Conservation (phyloP, 2,113 vertebrate species). For the Burhinus bistriatus region DNA sequence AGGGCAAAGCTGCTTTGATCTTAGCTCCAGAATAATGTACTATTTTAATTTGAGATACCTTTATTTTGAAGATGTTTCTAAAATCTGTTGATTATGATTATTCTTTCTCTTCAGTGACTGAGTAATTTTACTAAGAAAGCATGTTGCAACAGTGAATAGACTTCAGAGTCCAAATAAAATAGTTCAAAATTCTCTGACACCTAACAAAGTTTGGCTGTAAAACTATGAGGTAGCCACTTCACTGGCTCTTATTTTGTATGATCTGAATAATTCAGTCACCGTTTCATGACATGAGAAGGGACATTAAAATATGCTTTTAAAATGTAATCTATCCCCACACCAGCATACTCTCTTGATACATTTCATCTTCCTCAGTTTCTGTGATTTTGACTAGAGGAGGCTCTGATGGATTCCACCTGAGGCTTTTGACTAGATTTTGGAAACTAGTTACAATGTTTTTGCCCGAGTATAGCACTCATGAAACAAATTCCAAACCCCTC, state of each 20-base stretch:
- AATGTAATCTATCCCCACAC: background rate
- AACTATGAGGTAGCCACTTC: background rate
- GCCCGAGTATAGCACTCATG: background rate
- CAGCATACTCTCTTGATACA: background rate
- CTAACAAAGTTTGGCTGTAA: background rate
- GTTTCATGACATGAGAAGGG: background rate
- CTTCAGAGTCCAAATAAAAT: background rate
- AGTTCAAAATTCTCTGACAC: background rate
- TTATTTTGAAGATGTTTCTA: background rate
- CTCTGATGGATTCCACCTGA: background rate
- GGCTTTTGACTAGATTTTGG: background rate
- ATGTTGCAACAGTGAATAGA: background rate
- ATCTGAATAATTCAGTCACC: background rate
- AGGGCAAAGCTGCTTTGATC: background rate
- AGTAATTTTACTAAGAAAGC: background rate
- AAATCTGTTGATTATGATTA: background rate
- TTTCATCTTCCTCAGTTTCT: background rate
- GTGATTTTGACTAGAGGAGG: background rate
- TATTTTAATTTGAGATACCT: background rate
- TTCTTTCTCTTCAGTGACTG: background rate
- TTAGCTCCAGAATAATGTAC: background rate
- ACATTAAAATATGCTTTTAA: background rate
- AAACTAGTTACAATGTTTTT: background rate
- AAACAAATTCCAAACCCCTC: background rate
- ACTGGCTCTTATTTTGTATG: background rate